Evolutionary conservation across 2,888 invertebrate species (phyloP), one percentile per base, ranked within the genome.

Genomic region (Tupiocoris notatus): DNA sequence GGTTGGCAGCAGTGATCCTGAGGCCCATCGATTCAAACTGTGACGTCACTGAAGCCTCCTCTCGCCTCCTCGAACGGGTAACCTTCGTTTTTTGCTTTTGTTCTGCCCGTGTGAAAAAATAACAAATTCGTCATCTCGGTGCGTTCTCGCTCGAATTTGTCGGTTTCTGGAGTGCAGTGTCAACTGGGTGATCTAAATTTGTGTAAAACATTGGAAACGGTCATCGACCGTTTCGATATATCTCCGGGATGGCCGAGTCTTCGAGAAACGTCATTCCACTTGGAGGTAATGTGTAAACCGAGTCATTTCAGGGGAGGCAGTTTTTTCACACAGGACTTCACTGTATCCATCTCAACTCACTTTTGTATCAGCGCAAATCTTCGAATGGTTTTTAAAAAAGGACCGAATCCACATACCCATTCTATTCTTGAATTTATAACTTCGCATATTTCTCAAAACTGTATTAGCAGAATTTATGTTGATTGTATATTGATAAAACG

Each of bases 311-410:
- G 17, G 22, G 22, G 57, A 22, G 24, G 70, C 70, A 24, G 70
- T 70, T 70, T 70, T 70, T 70, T 70, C 70, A 70, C 70, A 70
- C 70, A 70, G 70, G 70, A 70, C 70, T 70, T 68, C 17, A 6
- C 56, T 18, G 2, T 54, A 20, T 21, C 25, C 64, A 22, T 25
- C 65, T 39, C n/a, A n/a, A n/a, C n/a, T n/a, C n/a, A n/a, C n/a
- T n/a, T n/a, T n/a, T n/a, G n/a, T n/a, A n/a, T n/a, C n/a, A n/a
- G n/a, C n/a, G n/a, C n/a, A n/a, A n/a, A n/a, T n/a, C n/a, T n/a
- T n/a, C n/a, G n/a, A n/a, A n/a, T n/a, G n/a, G n/a, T n/a, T n/a
- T n/a, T n/a, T n/a, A n/a, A n/a, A n/a, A n/a, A n/a, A n/a, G n/a
- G n/a, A n/a, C n/a, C n/a, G n/a, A n/a, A n/a, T n/a, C n/a, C n/a